Conservation (phyloP, 2,113 vertebrate genomes). For the Hirundichthys speculiger region DNA sequence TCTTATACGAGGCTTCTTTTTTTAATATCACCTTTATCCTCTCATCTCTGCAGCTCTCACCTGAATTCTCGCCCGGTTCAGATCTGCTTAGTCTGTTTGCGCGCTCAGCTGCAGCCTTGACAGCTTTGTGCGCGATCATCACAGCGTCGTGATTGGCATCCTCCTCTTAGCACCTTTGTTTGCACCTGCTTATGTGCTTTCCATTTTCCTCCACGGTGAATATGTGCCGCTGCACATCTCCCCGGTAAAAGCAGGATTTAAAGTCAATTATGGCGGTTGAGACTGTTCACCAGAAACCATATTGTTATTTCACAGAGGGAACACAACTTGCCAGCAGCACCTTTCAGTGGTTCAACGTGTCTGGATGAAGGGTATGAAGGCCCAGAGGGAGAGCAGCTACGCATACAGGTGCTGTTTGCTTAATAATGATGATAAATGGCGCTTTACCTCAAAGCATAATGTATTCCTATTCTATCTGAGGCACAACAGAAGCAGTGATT, state of each 20-base stretch:
- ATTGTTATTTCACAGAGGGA: constrained; percentile 14
- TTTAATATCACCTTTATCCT: constrained; percentile 7
- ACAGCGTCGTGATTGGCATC: constrained; percentile 37
- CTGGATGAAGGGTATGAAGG: constrained; percentile 19
- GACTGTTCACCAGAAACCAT: neutral
- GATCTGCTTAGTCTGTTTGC: constrained; percentile 17
- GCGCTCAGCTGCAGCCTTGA: constrained; percentile 7
- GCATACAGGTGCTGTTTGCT: constrained; percentile 35
- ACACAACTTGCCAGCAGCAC: constrained; percentile 11
- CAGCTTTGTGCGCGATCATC: constrained; percentile 13
- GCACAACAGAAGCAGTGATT: constrained; percentile 10
- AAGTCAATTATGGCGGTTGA: constrained; percentile 21
- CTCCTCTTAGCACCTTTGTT: constrained; percentile 18
- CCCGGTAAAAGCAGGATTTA: constrained; percentile 15
- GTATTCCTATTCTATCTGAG: constrained; percentile 35
- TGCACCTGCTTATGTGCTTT: constrained; percentile 17
- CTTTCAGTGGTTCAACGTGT: constrained; percentile 23
- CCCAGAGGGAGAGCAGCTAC: constrained; percentile 5
- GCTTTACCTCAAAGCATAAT: constrained; percentile 16
- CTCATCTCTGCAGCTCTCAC: neutral
- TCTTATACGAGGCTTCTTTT: constrained; percentile 16
- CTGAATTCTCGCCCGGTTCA: constrained; percentile 14
- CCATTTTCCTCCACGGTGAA: constrained; percentile 8
- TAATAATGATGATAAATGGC: constrained; percentile 61
- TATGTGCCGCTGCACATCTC: neutral